Evolutionary conservation across 1,140 invertebrate genomes (phyloP), one percentile per base, ranked within the genome.

Genomic region (Bathynomus jamesi): DNA sequence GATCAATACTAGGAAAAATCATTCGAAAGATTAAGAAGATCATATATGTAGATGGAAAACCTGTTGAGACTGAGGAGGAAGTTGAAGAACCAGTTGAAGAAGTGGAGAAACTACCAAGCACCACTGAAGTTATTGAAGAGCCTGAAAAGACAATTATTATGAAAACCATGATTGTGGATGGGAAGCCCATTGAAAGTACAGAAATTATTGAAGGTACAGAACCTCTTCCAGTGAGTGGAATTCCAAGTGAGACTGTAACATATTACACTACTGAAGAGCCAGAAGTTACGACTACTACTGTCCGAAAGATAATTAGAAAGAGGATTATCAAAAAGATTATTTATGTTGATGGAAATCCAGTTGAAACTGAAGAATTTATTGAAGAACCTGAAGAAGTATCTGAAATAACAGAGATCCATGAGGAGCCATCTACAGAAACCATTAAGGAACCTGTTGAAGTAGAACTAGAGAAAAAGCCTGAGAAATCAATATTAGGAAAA

Each of bases 301-400:
- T 46, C 2, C 4, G 40, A n/a, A 27, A 63, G 30, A 87, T 91
- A 32, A 89, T 91, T 65, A 86, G 89, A 75, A 91, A 87, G 79
- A 90, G 86, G 61, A 86, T 71, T 13, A 71, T 71, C 28, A 71
- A 71, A 28, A 71, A 65, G 29, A 66, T 61, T 4, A 25, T 62
- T n/a, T 30, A 61, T 25, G 32, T 69, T 31, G 67, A 40, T 25
- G 28, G n/a, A 4, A 21, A 28, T 10, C 30, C 28, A 4, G n/a
- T 4, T 8, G n/a, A n/a, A n/a, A n/a, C n/a, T n/a, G n/a, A n/a
- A n/a, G n/a, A 64, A 17, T 31, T 67, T 65, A 64, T 70, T 60
- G 64, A 68, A 2, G 61, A 72, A 30, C 71, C 71, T 31, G 65
- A 67, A 11, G 71, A 72, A 66, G 67, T 61, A 13, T 62, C 65